phyloP scores from a whole-genome alignment of 1,140 invertebrate species.

The Drosophila repletoides region DNA sequence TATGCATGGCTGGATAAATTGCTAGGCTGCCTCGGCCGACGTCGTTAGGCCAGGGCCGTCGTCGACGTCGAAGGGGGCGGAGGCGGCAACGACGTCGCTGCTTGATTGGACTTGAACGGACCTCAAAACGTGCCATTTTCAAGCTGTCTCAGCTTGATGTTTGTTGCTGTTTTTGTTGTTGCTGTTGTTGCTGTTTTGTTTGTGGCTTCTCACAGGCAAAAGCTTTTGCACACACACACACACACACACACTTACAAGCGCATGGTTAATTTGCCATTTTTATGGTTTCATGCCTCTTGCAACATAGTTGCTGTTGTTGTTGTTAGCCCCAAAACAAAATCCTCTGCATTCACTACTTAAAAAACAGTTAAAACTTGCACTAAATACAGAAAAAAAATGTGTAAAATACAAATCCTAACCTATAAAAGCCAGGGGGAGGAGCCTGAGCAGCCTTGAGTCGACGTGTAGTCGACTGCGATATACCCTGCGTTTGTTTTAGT shows the following conservation, averaged over 20 bases:
- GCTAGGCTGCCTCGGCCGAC: constrained; percentile 64
- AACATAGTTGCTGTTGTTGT: no score
- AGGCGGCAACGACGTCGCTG: constrained; percentile 19
- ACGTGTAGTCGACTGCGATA: no score
- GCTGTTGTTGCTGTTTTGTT: constrained; percentile 52
- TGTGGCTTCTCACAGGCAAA: constrained; percentile 68
- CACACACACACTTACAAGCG: constrained; percentile 24
- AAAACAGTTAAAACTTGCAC: not conserved
- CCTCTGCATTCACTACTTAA: not conserved
- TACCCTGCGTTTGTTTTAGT: not conserved
- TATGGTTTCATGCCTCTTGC: constrained; percentile 78
- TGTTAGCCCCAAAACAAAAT: constrained; percentile 46
- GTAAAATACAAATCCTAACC: no score
- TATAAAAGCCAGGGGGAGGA: no score
- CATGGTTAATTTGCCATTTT: constrained; percentile 79
- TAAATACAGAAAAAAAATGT: constrained; percentile 1
- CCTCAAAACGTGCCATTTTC: constrained; percentile 75
- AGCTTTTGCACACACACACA: constrained; percentile 50
- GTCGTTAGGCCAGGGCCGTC: constrained; percentile 31
- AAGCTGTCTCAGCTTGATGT: constrained; percentile 54
- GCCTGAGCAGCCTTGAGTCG: no score
- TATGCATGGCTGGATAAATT: constrained; percentile 80
- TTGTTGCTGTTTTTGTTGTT: constrained; percentile 12
- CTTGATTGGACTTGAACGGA: constrained; percentile 75
- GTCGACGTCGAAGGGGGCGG: constrained; percentile 42